Conservation (phyloP, 2,888 invertebrate species). For the Stenotaenia linearis region DNA sequence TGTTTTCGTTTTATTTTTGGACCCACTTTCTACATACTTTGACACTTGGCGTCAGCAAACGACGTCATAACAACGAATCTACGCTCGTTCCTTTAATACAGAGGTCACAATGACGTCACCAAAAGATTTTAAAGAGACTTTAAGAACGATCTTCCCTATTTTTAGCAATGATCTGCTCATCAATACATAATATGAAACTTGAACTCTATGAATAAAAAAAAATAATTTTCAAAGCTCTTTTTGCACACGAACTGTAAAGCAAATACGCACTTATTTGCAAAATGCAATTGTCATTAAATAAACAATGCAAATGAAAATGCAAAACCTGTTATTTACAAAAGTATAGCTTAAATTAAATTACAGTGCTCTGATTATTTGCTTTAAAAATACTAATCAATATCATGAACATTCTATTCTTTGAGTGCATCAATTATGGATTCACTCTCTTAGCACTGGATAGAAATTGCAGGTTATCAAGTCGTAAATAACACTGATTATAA, state of each 20-base stretch:
- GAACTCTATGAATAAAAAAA: background rate
- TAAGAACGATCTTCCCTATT: background rate
- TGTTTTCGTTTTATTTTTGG: background rate
- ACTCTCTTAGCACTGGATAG: background rate
- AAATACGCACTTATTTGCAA: background rate
- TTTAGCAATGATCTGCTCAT: background rate
- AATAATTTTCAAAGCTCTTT: background rate
- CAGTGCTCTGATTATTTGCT: background rate
- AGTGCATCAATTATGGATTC: conserved; percentile 3
- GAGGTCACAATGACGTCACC: conserved; percentile 2
- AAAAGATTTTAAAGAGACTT: background rate
- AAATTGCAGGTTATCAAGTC: conserved; percentile 13
- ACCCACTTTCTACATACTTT: background rate
- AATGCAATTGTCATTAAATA: too few species aligned
- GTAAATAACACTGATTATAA: background rate
- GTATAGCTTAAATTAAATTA: background rate
- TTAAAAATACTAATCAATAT: background rate
- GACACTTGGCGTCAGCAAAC: background rate
- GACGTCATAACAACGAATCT: background rate
- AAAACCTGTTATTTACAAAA: too few species aligned
- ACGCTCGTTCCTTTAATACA: conserved; percentile 1
- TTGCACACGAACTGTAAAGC: background rate
- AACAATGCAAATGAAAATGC: too few species aligned
- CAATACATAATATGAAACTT: background rate
- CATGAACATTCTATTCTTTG: background rate